These are phyloP conservation scores for Ormyrus thymus DNA, from an alignment of 2,888 invertebrate genomes.

Conservation along the genomic window DNA sequence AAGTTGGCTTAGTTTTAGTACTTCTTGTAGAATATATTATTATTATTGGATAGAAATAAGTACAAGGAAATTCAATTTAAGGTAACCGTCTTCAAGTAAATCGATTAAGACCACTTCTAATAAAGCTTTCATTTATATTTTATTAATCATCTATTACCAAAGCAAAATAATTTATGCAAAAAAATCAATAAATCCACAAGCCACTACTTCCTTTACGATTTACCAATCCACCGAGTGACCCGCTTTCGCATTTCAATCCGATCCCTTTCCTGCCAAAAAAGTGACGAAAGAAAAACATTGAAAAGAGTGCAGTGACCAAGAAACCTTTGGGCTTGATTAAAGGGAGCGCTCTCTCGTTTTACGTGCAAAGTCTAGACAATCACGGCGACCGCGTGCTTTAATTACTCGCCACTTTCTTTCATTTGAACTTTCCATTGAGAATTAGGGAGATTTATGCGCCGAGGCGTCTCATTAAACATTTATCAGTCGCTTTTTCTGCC, in stretches of 20 bases:
- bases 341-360: slow-evolving; percentile 35
- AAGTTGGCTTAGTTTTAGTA: no score
- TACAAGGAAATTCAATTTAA: no score
- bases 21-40: no score
- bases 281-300: background rate
- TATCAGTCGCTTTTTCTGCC: slow-evolving; percentile 55
- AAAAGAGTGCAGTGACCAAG: slow-evolving; percentile 18
- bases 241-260: slow-evolving; percentile 6
- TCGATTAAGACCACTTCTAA: no score
- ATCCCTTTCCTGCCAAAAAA: background rate
- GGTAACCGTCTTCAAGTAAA: no score
- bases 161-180: no score
- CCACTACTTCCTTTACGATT: no score
- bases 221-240: background rate
- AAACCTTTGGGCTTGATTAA: slow-evolving; percentile 53
- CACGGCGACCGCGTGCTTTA: slow-evolving; percentile 58
- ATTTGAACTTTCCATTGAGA: slow-evolving; percentile 64
- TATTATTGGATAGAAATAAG: no score
- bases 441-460: slow-evolving; percentile 62
- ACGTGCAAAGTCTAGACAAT: slow-evolving; percentile 37
- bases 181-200: no score
- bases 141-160: no score
- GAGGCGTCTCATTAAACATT: slow-evolving; percentile 64
- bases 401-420: slow-evolving; percentile 66
- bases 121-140: no score